A percentile compares a stretch with the other conserved stretches of the same genome.
Conservation (phyloP, 1,140 invertebrate species). For the Drosophila ironensis region DNA sequence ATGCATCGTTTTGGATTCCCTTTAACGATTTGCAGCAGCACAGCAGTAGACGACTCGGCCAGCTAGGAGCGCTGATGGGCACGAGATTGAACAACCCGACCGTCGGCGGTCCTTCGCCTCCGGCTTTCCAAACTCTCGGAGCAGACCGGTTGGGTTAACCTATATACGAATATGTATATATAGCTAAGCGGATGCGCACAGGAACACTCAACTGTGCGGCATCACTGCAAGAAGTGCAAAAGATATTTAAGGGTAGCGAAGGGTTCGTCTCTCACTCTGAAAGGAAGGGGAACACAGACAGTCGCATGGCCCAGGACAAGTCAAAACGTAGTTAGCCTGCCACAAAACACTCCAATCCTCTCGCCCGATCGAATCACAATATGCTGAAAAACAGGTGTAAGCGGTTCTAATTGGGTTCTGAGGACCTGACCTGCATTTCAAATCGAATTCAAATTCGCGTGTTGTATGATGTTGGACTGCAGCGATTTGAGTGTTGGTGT, state of each 20-base stretch:
- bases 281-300: neutral
- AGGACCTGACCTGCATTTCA: constrained; percentile 46
- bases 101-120: neutral
- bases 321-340: neutral
- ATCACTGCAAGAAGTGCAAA: constrained; percentile 59
- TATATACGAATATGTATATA: neutral
- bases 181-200: constrained; percentile 26
- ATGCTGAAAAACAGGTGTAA: constrained; percentile 60
- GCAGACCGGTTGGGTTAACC: neutral
- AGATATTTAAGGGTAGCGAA: constrained; percentile 18
- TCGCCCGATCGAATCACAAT: neutral
- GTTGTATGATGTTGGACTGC: constrained; percentile 45
- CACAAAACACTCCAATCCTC: constrained; percentile 2
- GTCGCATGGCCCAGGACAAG: neutral
- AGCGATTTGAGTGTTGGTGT: constrained; percentile 47
- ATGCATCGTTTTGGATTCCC: constrained; percentile 78
- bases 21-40: constrained; percentile 69
- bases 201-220: constrained; percentile 46
- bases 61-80: constrained; percentile 3
- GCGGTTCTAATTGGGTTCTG: constrained; percentile 37
- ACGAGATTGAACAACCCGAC: constrained; percentile 3
- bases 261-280: constrained; percentile 52
- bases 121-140: neutral
- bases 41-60: constrained; percentile 23
- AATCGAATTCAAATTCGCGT: constrained; percentile 29